phyloP scores from a whole-genome alignment of 2,888 invertebrate species.

The Atrina japonica region DNA sequence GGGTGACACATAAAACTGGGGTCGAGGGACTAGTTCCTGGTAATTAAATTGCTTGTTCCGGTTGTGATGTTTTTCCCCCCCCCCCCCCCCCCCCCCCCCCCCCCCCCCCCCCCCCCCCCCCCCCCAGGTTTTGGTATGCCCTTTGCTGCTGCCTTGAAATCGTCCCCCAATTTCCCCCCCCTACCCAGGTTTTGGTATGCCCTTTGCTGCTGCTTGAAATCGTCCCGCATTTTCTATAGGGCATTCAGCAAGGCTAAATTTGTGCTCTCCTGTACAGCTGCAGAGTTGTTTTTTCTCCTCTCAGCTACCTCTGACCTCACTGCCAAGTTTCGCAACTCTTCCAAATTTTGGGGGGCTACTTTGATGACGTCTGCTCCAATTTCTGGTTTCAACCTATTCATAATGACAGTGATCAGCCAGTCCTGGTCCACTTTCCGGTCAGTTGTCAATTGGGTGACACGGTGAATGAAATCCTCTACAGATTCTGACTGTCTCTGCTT shows the following conservation, averaged over 20 bases:
- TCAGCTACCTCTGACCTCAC: background rate
- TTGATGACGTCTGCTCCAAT: background rate
- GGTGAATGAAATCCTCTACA: background rate
- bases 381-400: slow-evolving; percentile 7
- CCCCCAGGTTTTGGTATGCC: background rate
- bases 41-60: background rate
- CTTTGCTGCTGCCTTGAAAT: background rate
- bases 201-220: background rate
- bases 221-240: background rate
- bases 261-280: background rate
- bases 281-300: background rate
- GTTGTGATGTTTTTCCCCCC: background rate
- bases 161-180: too few species aligned
- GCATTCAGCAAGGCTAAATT: too few species aligned
- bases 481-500: background rate
- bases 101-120: too few species aligned
- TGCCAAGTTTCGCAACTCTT: background rate
- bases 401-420: slow-evolving; percentile 9
- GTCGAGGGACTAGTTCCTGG: background rate
- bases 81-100: too few species aligned
- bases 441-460: background rate
- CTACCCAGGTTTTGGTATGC: background rate
- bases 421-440: background rate
- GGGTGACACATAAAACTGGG: background rate
- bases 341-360: background rate